Evolutionary conservation across 2,797 vertebrate genomes (phyloP).

Genomic region (Xenops minutus): DNA sequence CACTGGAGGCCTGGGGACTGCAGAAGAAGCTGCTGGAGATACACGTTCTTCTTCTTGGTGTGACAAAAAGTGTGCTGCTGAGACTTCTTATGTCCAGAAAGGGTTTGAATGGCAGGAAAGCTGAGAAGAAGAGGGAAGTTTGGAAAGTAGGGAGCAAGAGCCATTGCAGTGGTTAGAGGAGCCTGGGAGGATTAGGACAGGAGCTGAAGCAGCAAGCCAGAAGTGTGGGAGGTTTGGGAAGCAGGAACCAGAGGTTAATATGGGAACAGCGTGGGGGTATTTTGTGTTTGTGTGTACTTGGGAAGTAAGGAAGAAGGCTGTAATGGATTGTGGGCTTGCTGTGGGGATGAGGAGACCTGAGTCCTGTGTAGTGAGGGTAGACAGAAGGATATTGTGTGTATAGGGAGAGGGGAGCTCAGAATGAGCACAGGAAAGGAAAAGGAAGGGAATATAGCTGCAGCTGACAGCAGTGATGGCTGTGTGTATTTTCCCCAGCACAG

Average conservation of each 20-base stretch:
- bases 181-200: background rate
- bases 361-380: background rate
- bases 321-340: background rate
- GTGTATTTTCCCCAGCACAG: background rate
- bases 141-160: background rate
- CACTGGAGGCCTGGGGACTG: background rate
- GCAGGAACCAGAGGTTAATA: constrained; percentile 39
- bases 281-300: background rate
- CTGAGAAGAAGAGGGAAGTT: background rate
- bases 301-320: background rate
- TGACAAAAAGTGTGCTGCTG: background rate
- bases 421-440: background rate
- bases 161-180: background rate
- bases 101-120: background rate
- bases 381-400: background rate
- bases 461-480: background rate
- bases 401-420: background rate
- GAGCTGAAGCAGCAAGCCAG: background rate
- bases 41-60: background rate
- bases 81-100: background rate
- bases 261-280: constrained; percentile 11
- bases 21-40: background rate
- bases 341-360: background rate
- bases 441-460: background rate
- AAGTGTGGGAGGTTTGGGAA: constrained; percentile 52